Conservation (phyloP, 35 echinoderm and acorn worm species). For the Eucidaris tribuloides region DNA sequence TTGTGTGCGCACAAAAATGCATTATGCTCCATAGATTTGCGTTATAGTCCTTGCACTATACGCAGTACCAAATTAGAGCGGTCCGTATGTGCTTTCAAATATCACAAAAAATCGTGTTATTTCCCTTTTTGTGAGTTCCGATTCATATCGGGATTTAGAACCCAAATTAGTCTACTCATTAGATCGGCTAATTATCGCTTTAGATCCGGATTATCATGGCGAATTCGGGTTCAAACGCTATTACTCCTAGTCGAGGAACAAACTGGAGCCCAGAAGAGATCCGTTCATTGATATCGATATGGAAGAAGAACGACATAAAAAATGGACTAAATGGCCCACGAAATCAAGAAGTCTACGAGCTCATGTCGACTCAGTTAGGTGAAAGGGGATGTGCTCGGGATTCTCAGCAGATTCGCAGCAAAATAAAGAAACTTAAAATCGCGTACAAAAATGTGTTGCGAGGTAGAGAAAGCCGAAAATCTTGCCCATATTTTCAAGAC, state of each 20-base stretch:
- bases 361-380: not conserved
- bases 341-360: constrained; percentile 22
- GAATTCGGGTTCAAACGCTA: constrained; percentile 15
- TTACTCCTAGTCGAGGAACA: constrained; percentile 28
- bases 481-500: constrained; percentile 35
- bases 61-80: constrained; percentile 34
- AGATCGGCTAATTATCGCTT: too few species aligned
- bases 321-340: constrained; percentile 3
- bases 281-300: constrained; percentile 17
- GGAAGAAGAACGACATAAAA: not conserved
- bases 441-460: constrained; percentile 28
- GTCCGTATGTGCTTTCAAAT: not conserved
- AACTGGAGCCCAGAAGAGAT: constrained; percentile 33
- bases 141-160: too few species aligned
- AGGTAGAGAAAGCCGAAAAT: constrained; percentile 27
- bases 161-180: too few species aligned
- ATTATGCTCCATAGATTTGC: not conserved
- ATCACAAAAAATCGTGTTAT: too few species aligned
- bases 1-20: constrained; percentile 19
- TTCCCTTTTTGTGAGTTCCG: too few species aligned
- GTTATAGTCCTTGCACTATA: constrained; percentile 6
- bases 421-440: constrained; percentile 26
- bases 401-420: constrained; percentile 20
- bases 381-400: constrained; percentile 11
- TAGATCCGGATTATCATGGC: too few species aligned